phyloP scores from a whole-genome alignment of 2,797 vertebrate species.

The Vultur gryphus region DNA sequence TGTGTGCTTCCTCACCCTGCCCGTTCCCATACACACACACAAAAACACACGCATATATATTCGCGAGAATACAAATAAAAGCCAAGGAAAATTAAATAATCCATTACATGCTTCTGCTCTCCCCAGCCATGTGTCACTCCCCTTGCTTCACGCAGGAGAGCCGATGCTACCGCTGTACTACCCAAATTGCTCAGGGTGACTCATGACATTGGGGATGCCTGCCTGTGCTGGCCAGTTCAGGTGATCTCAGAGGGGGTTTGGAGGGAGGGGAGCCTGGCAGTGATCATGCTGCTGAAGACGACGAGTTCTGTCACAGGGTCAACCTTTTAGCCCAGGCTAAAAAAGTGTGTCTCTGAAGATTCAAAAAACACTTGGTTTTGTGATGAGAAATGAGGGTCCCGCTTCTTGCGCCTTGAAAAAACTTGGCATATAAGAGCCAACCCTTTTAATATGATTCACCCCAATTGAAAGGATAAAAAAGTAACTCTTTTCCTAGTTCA shows the following conservation, averaged over 20 bases:
- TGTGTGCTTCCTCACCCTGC: not conserved
- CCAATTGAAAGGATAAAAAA: not conserved
- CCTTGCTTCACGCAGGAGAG: not conserved
- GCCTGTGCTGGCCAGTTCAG: not conserved
- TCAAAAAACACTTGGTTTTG: not conserved
- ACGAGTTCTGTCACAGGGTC: not conserved
- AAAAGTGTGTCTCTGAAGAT: not conserved
- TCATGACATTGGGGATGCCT: not conserved
- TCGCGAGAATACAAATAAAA: not conserved
- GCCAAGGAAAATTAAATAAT: not conserved
- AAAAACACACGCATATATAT: not conserved
- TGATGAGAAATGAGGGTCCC: not conserved
- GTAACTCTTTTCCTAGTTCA: not conserved
- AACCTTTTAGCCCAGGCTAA: not conserved
- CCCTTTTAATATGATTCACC: not conserved
- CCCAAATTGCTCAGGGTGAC: not conserved
- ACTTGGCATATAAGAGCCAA: not conserved
- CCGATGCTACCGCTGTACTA: fast-evolving
- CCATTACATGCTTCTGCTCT: not conserved
- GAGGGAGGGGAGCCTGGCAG: not conserved
- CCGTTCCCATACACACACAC: not conserved
- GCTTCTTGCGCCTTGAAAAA: not conserved
- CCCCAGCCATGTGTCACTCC: not conserved
- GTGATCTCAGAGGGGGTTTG: too few relatives aligned
- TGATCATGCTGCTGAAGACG: fast-evolving